A percentile compares a stretch with the other conserved stretches of the same genome.
These are phyloP conservation scores for Rhabdomys dilectus DNA, from an alignment of 2,113 vertebrate genomes.

Conservation along the genomic window DNA sequence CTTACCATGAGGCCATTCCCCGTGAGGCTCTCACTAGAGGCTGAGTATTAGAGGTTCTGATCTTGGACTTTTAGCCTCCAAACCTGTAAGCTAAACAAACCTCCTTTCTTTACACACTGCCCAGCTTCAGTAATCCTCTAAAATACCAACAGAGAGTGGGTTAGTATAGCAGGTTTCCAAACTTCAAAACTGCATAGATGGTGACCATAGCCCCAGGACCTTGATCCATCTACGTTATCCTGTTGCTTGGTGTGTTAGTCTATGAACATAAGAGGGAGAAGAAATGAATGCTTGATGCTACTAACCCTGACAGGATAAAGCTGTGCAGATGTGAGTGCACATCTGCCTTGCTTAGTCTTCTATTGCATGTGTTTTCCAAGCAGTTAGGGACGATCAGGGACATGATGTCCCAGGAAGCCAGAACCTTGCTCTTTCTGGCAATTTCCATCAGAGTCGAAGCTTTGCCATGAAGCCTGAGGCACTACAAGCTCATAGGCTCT, in stretches of 20 bases:
- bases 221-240: neutral
- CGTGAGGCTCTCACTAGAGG: neutral
- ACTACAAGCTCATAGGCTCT: neutral
- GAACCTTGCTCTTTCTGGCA: slow-evolving; percentile 6
- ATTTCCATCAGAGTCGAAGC: neutral
- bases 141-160: neutral
- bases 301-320: neutral
- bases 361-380: neutral
- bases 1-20: too few relatives aligned
- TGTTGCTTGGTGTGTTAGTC: neutral
- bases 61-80: neutral
- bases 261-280: neutral
- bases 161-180: neutral
- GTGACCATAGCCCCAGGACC: neutral
- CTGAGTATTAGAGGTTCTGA: neutral
- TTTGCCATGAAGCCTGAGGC: neutral
- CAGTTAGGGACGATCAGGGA: neutral
- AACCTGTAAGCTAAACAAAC: neutral
- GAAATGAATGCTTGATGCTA: neutral
- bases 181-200: neutral
- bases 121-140: neutral
- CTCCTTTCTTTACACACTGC: neutral
- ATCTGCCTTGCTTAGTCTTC: neutral
- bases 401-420: neutral
- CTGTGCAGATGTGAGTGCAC: neutral